phyloP scores from a whole-genome alignment of 2,797 vertebrate species.

The Hemibagrus guttatus region DNA sequence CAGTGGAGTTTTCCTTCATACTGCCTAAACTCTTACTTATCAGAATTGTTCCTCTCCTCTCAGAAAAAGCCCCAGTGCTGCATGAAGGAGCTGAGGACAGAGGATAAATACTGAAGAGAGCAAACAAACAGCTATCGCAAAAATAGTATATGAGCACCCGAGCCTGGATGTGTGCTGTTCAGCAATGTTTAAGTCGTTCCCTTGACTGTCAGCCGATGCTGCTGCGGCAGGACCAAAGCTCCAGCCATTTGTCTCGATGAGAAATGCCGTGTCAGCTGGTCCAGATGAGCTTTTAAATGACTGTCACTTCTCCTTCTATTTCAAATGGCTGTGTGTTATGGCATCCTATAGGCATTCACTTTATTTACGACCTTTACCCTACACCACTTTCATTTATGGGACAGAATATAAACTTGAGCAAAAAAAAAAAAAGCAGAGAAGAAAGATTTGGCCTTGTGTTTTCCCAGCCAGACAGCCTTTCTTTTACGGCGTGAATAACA shows the following conservation, averaged over 20 bases:
- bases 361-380: slow-evolving; percentile 58
- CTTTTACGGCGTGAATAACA: slow-evolving; percentile 20
- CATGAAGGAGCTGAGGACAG: not conserved
- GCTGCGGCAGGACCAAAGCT: slow-evolving; percentile 55
- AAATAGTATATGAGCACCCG: slow-evolving; percentile 18
- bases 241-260: slow-evolving; percentile 64
- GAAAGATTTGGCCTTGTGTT: slow-evolving; percentile 64
- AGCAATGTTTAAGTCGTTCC: slow-evolving; percentile 61
- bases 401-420: slow-evolving; percentile 65
- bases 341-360: slow-evolving; percentile 59
- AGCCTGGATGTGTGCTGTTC: slow-evolving; percentile 50
- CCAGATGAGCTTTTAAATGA: slow-evolving; percentile 71
- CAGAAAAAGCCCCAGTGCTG: not conserved
- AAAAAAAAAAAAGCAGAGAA: slow-evolving; percentile 52
- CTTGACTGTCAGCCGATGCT: slow-evolving; percentile 53
- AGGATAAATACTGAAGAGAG: slow-evolving; percentile 31
- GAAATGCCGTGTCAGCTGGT: slow-evolving; percentile 62
- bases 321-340: slow-evolving; percentile 62
- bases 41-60: not conserved
- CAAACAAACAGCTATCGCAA: slow-evolving; percentile 31
- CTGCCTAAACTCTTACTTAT: slow-evolving; percentile 22
- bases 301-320: slow-evolving; percentile 64
- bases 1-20: slow-evolving; percentile 25
- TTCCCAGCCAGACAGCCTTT: slow-evolving; percentile 44
- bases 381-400: slow-evolving; percentile 57